phyloP scores from a whole-genome alignment of 2,797 vertebrate species.

The Bryconaethiops microstoma region DNA sequence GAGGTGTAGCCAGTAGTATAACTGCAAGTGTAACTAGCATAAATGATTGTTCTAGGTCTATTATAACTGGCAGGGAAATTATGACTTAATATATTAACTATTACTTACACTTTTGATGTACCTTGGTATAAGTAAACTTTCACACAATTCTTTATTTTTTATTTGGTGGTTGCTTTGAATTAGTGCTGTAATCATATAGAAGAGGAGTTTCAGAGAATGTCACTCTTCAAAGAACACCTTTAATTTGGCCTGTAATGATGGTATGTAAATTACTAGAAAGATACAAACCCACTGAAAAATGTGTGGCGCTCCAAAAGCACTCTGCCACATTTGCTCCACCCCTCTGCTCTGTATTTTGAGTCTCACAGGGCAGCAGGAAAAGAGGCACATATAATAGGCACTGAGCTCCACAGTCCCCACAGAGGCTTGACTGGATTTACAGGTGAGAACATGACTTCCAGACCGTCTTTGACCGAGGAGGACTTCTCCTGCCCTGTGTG shows the following conservation, averaged over 20 bases:
- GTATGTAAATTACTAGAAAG: too few species aligned
- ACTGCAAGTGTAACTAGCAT: not conserved
- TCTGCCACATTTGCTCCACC: conserved; percentile 17
- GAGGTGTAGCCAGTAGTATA: too few species aligned
- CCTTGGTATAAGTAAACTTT: too few species aligned
- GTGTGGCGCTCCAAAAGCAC: not conserved
- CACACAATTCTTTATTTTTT: not conserved
- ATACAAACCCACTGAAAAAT: not conserved
- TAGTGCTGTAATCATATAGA: too few species aligned
- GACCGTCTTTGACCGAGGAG: conserved; percentile 51
- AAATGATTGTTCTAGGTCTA: not conserved
- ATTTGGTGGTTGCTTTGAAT: not conserved
- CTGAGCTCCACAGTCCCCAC: not conserved
- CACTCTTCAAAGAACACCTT: too few species aligned
- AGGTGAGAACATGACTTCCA: conserved; percentile 33
- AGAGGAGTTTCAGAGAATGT: too few species aligned
- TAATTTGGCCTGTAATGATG: too few species aligned
- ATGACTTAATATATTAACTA: not conserved
- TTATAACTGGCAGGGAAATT: not conserved
- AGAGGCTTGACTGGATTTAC: not conserved
- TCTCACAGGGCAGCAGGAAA: not conserved
- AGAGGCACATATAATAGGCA: not conserved
- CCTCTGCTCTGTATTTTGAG: not conserved
- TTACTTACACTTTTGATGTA: too few species aligned
- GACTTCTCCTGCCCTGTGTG: conserved; percentile 60